Conservation (phyloP, 2,797 vertebrate genomes). For the Tragopan temminckii region DNA sequence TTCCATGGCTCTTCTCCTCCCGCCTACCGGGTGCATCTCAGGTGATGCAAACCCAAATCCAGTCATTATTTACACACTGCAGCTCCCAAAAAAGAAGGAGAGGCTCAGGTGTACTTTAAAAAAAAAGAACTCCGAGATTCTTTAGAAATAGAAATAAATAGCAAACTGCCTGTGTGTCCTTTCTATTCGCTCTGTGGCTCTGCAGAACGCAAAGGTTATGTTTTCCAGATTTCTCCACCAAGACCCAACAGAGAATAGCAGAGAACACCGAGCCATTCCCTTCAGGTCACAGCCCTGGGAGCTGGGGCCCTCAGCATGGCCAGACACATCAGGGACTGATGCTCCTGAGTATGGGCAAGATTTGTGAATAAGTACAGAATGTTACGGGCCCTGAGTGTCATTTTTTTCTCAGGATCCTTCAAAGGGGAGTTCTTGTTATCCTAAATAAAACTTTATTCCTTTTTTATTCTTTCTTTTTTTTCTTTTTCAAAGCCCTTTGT, state of each 20-base stretch:
- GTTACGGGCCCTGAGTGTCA: not conserved
- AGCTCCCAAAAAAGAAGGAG: not conserved
- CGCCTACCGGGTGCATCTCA: not conserved
- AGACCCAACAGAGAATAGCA: slow-evolving; percentile 26
- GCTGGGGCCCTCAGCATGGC: not conserved
- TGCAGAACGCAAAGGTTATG: slow-evolving; percentile 30
- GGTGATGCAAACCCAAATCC: not conserved
- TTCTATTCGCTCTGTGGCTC: slow-evolving; percentile 32
- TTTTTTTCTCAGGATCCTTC: not conserved
- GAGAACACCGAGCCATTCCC: not conserved
- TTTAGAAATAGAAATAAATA: slow-evolving; percentile 31
- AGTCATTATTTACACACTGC: not conserved
- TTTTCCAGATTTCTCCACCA: slow-evolving; percentile 20
- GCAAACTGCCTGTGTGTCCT: not conserved
- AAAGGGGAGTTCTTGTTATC: not conserved
- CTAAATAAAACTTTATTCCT: not conserved
- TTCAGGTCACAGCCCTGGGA: not conserved
- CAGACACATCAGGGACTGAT: not conserved
- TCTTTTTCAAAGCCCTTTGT: not conserved
- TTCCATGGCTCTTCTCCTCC: not conserved
- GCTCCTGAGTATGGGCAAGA: not conserved
- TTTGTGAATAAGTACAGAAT: not conserved
- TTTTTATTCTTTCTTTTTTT: not conserved
- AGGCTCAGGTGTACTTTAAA: not conserved
- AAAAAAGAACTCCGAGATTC: not conserved